Evolutionary conservation across 1,140 invertebrate species (phyloP).

Genomic region (Odontomachus brunneus): DNA sequence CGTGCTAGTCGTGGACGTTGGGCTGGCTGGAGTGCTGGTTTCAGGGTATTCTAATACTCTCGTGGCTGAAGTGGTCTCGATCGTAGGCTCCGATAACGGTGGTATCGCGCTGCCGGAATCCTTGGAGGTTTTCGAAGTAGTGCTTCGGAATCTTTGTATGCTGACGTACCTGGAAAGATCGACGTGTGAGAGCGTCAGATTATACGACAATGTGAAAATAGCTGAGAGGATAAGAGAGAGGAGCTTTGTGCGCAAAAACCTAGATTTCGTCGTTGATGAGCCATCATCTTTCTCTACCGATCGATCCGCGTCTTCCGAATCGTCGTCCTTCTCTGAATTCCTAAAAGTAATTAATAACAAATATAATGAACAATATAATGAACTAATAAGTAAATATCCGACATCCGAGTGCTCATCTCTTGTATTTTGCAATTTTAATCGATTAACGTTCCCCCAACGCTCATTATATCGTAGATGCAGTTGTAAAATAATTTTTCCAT

Average conservation of each 20-base stretch:
- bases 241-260: conserved; percentile 68
- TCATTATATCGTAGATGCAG: background rate
- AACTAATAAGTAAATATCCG: background rate
- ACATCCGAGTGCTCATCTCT: too few relatives aligned
- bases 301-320: conserved; percentile 29
- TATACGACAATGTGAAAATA: background rate
- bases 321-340: conserved; percentile 10
- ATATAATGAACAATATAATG: too few relatives aligned
- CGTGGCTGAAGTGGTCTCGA: conserved; percentile 28
- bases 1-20: conserved; percentile 52
- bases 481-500: background rate
- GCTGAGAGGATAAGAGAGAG: conserved; percentile 11
- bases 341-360: conserved; percentile 30
- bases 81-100: background rate
- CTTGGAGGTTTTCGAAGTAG: conserved; percentile 71
- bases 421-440: too few relatives aligned
- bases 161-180: conserved; percentile 83
- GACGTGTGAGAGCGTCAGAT: background rate
- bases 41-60: conserved; percentile 59
- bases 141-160: conserved; percentile 83
- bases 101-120: background rate
- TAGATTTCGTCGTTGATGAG: conserved; percentile 74
- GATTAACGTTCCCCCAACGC: too few relatives aligned
- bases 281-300: conserved; percentile 60
- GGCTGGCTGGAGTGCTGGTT: conserved; percentile 58